These are phyloP conservation scores for Coilia nasus DNA, from an alignment of 2,797 vertebrate species.

Conservation along the genomic window DNA sequence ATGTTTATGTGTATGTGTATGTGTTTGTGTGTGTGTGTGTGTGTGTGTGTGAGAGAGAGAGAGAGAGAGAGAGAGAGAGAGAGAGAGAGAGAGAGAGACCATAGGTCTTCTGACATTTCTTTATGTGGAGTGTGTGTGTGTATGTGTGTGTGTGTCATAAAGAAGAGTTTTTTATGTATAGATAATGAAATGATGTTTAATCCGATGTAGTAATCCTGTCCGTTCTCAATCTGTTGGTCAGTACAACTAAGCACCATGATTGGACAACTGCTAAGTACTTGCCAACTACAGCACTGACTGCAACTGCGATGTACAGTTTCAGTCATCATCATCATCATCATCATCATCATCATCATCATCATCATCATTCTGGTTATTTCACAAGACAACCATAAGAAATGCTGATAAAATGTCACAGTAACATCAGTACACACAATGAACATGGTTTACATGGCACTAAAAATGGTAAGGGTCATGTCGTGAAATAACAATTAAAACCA, in stretches of 20 bases:
- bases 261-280: slow-evolving; percentile 24
- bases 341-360: background rate
- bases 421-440: background rate
- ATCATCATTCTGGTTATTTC: background rate
- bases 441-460: background rate
- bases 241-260: slow-evolving; percentile 24
- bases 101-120: background rate
- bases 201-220: slow-evolving; percentile 45
- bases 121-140: slow-evolving; percentile 4
- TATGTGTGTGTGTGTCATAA: background rate
- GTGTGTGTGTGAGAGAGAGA: background rate
- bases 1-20: background rate
- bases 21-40: background rate
- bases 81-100: too few species aligned
- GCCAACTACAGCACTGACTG: slow-evolving; percentile 26
- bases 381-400: background rate
- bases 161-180: slow-evolving; percentile 34
- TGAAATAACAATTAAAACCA: background rate
- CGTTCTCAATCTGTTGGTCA: slow-evolving; percentile 51
- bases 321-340: background rate
- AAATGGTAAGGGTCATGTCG: background rate
- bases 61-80: too few species aligned
- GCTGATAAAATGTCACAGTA: background rate
- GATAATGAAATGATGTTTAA: slow-evolving; percentile 49
- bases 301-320: slow-evolving; percentile 2